Base-by-base conservation (phyloP, 2,888 invertebrate species). In the Drosophila tanythrix region DNA sequence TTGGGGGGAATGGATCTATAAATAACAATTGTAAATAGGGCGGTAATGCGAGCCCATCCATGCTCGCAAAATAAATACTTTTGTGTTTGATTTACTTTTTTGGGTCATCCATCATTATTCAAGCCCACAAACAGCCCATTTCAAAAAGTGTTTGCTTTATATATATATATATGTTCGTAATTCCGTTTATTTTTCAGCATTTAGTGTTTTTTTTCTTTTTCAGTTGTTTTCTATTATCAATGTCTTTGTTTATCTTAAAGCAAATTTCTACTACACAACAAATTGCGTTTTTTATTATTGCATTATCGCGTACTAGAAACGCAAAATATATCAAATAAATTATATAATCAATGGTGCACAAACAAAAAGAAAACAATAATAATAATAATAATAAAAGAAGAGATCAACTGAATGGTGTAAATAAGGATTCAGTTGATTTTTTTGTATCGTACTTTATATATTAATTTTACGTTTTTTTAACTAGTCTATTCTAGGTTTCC, bases 141-240 rank as follows among this genome's bases (percentile, higher is more conserved):
- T 25, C 29, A 59, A 59, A 62, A 51, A 59, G 36, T 76, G 61
- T 85, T 80, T 70, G 51, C 27, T 27, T 50, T 62, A 1, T 46
- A 25, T 36, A 57, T 64, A 57, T 64, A 63, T 59, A 11, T 33
- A 73, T 82, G 67, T 67, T 76, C 11, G 21, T 72, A 72, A 72
- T 70, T 71, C 65, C 51, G 46, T 83, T 86, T 81, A 75, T 81
- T 83, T 70, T 79, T 79, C 70, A 76, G 71, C 70, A 74, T 64
- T 72, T 59, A 62, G 60, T 64, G 35, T 40, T 50, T 56, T 50
- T 57, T 56, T 52, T 35, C 40, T 51, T 7, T 50, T 57, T 52
- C 43, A 48, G 18, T 67, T 62, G 40, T 52, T 62, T 62, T 56
- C 58, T 57, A 59, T 68, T 59, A 68, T 70, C 29, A 74, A 69